A percentile compares a stretch with the other conserved stretches of the same genome.
Conservation (phyloP, 2,113 vertebrate species). For the Eclectus roratus region DNA sequence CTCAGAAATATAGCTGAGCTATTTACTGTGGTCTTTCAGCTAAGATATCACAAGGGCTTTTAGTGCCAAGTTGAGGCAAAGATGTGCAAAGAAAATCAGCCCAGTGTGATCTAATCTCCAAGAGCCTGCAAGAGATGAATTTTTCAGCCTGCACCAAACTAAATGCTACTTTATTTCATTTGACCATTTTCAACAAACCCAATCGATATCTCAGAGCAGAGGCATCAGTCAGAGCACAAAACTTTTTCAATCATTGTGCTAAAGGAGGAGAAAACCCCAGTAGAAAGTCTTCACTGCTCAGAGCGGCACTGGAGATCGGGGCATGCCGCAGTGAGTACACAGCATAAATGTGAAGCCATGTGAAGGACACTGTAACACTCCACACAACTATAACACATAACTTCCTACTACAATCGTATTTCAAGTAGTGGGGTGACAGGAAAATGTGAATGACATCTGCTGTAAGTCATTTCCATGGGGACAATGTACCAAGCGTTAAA, state of each 20-base stretch:
- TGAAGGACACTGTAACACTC: neutral
- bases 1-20: neutral
- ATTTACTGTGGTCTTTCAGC: neutral
- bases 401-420: neutral
- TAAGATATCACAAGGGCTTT: neutral
- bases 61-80: neutral
- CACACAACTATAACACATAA: neutral
- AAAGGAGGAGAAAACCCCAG: neutral
- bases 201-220: constrained; percentile 34
- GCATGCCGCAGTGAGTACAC: neutral
- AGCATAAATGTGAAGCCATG: fast-evolving
- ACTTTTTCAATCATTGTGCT: neutral
- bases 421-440: neutral
- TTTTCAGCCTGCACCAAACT: constrained; percentile 11
- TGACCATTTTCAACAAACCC: constrained; percentile 33
- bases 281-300: neutral
- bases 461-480: neutral
- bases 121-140: constrained; percentile 30
- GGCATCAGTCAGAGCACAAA: constrained; percentile 18
- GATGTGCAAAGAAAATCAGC: neutral
- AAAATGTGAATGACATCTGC: neutral
- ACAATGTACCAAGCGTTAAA: neutral
- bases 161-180: constrained; percentile 34
- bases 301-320: neutral
- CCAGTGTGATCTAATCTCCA: neutral